phyloP scores from a whole-genome alignment of 2,113 vertebrate genomes.

The Prunella fulvescens region DNA sequence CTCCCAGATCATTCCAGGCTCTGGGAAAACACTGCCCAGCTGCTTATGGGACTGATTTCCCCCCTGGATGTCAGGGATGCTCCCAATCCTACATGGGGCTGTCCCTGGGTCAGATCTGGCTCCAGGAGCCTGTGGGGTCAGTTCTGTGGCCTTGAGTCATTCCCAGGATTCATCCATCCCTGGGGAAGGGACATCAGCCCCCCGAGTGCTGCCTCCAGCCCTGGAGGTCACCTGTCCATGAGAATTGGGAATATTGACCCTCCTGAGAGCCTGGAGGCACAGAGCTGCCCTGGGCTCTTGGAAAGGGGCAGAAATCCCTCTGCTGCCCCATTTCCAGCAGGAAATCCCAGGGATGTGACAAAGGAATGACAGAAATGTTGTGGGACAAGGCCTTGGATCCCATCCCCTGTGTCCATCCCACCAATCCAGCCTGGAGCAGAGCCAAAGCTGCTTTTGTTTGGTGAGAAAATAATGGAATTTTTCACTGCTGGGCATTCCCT shows the following conservation, averaged over 20 bases:
- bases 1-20: not conserved
- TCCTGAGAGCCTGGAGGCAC: not conserved
- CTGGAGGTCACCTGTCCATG: not conserved
- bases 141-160: not conserved
- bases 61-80: not conserved
- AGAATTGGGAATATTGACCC: not conserved
- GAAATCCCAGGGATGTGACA: not conserved
- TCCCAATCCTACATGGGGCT: rapidly evolving
- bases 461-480: not conserved
- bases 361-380: not conserved
- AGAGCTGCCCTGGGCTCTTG: not conserved
- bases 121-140: not conserved
- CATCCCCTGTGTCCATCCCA: rapidly evolving
- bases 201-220: not conserved
- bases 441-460: not conserved
- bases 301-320: not conserved
- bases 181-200: not conserved
- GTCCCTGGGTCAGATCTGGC: not conserved
- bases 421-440: not conserved
- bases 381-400: not conserved
- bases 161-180: not conserved
- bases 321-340: not conserved
- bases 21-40: not conserved
- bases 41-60: not conserved
- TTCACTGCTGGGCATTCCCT: not conserved